Evolutionary conservation across 2,113 vertebrate genomes (phyloP), one percentile per base, ranked within the genome.

Genomic region (Pangasianodon gigas): DNA sequence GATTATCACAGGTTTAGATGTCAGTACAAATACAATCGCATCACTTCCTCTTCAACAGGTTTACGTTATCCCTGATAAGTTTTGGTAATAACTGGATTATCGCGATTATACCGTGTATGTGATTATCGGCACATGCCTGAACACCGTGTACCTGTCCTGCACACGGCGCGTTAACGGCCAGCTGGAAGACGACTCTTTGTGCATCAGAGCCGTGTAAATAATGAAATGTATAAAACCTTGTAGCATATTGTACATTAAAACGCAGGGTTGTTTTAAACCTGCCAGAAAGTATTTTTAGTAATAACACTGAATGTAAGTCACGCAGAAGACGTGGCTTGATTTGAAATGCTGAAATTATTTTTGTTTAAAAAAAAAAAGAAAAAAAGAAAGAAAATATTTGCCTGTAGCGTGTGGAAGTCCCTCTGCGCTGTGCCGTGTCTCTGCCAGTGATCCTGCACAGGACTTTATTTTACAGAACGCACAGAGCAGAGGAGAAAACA

Each of bases 251-350:
- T 99, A 98, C 96, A 98, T 96, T 92, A 96, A 37, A 62, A 48
- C 95, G 95, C 97, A 97, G 97, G 96, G 94, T 75, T 18, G 85
- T 94, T 97, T 96, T 93, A 93, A 93, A 95, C 96, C 96, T 98
- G 97, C 95, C 92, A 96, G 94, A 96, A 97, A 96, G 91, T 99
- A 99, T 97, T 99, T 98, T 99, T 99, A 97, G 96, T 98, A 98
- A 96, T 97, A 97, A 97, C 97, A 97, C 95, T 98, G 97, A 99
- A 98, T 98, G 96, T 98, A 97, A 95, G 96, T 96, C 96, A 94
- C 94, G 95, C 93, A 91, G 94, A 94, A 91, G 91, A 93, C 93
- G 79, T 97, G 97, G 96, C 96, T 96, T 95, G 89, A 95, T 95
- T 96, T 96, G 92, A 96, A 95, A 95, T 96, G 93, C 94, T 95